Evolutionary conservation across 1,140 invertebrate genomes (phyloP).

Genomic region (Nephotettix cincticeps): DNA sequence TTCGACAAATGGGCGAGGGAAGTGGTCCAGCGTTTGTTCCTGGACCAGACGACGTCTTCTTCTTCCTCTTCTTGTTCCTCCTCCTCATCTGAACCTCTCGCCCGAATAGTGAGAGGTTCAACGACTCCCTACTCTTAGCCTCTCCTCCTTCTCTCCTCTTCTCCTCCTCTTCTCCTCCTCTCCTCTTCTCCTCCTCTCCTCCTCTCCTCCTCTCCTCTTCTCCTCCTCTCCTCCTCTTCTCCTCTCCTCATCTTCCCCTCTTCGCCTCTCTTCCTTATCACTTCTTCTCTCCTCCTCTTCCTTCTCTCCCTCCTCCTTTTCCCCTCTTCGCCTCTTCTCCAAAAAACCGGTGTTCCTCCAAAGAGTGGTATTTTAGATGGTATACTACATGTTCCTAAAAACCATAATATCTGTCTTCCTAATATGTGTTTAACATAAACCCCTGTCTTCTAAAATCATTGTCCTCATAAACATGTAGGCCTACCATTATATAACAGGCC

Average conservation of each 20-base stretch:
- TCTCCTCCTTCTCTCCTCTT: not conserved
- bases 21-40: too few species aligned
- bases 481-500: too few species aligned
- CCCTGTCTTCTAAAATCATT: too few species aligned
- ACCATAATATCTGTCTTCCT: too few species aligned
- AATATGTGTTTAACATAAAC: too few species aligned
- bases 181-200: too few species aligned
- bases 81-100: not conserved
- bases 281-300: not conserved
- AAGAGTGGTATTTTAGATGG: too few species aligned
- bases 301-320: not conserved
- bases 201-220: not conserved
- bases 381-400: too few species aligned
- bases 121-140: not conserved
- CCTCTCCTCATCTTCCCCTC: not conserved
- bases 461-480: too few species aligned
- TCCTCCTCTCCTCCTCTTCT: not conserved
- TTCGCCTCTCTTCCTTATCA: not conserved
- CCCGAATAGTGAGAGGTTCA: not conserved
- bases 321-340: not conserved
- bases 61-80: not conserved
- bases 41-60: too few species aligned
- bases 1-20: too few species aligned
- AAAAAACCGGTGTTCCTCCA: not conserved
- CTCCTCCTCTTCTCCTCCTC: not conserved